These are phyloP conservation scores for Ariopsis seemanni DNA, from an alignment of 2,113 vertebrate genomes.

Conservation along the genomic window DNA sequence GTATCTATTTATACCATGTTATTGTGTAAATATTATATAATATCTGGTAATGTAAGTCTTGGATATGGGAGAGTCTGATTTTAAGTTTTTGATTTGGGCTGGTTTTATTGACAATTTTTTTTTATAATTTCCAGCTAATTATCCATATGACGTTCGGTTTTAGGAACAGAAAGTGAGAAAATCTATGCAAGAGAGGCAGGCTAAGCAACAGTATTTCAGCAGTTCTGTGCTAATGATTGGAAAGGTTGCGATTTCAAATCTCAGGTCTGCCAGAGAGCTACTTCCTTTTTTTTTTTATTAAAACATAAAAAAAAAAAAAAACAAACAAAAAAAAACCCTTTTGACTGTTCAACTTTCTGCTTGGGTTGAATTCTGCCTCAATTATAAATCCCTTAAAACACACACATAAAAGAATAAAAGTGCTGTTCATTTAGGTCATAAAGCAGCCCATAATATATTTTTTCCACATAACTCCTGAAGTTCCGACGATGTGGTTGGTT, in stretches of 20 bases:
- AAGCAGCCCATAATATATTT: not conserved
- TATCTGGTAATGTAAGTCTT: not conserved
- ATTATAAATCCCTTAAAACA: not conserved
- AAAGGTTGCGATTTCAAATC: not conserved
- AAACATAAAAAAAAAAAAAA: too few relatives aligned
- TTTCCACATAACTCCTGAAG: not conserved
- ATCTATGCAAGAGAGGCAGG: not conserved
- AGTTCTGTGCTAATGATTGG: not conserved
- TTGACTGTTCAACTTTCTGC: not conserved
- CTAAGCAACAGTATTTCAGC: not conserved
- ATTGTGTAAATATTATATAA: too few relatives aligned
- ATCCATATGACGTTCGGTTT: not conserved
- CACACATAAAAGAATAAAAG: not conserved
- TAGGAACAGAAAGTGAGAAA: not conserved
- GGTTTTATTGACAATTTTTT: not conserved
- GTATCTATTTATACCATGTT: too few relatives aligned
- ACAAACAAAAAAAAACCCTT: not conserved
- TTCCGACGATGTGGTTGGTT: not conserved
- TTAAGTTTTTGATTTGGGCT: not conserved
- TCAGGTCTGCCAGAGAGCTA: not conserved
- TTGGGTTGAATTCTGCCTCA: not conserved
- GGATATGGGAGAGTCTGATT: not conserved
- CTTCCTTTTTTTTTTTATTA: not conserved
- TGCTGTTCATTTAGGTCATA: slow-evolving; percentile 3
- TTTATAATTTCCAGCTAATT: not conserved